Conservation (phyloP, 2,113 vertebrate genomes). For the Otolemur garnettii region DNA sequence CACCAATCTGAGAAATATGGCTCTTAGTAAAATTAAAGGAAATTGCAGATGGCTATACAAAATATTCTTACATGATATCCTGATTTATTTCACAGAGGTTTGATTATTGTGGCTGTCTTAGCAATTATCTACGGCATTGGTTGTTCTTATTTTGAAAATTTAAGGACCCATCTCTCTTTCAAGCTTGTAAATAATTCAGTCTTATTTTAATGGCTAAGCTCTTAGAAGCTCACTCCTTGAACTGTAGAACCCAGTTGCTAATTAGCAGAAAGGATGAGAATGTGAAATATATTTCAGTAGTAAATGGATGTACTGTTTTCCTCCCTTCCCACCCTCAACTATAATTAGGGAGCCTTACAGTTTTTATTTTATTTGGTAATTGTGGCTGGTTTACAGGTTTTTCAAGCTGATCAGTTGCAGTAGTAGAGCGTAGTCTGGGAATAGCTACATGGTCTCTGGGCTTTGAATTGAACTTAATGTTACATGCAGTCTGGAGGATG, state of each 20-base stretch:
- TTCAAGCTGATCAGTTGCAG: neutral
- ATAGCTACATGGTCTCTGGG: fast-evolving
- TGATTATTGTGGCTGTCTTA: neutral
- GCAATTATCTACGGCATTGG: too few relatives aligned
- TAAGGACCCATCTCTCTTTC: neutral
- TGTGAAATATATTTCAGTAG: neutral
- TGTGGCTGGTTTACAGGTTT: neutral
- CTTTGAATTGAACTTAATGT: neutral
- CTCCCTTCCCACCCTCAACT: neutral
- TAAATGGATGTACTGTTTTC: neutral
- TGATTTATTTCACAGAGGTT: neutral
- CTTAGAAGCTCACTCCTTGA: neutral
- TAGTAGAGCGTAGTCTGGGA: neutral
- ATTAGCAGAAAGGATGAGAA: neutral
- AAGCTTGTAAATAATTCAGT: neutral
- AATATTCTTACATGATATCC: neutral
- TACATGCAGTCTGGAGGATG: neutral
- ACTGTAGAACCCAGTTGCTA: neutral
- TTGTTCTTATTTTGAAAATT: neutral
- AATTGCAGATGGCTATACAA: neutral
- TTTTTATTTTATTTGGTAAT: neutral
- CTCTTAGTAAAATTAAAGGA: neutral
- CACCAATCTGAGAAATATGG: neutral
- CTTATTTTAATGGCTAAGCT: neutral
- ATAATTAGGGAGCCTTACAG: neutral